phyloP scores from a whole-genome alignment of 2,888 invertebrate genomes.

The Ditula angustiorana region DNA sequence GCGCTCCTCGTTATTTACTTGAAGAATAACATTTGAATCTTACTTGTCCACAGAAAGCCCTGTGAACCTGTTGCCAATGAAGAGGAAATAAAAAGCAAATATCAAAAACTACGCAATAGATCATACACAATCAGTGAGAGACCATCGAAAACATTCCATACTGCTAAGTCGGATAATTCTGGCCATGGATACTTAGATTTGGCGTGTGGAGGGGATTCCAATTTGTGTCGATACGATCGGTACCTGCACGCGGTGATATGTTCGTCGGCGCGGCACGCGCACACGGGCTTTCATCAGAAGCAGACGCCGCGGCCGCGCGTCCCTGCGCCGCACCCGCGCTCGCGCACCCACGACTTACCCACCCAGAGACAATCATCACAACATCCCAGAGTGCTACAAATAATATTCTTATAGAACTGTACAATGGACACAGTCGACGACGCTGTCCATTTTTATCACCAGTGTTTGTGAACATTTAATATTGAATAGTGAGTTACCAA shows the following conservation, averaged over 20 bases:
- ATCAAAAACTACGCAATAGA: slow-evolving; percentile 77
- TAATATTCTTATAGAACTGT: slow-evolving; percentile 81
- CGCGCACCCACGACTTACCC: slow-evolving; percentile 75
- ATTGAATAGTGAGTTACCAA: slow-evolving; percentile 66
- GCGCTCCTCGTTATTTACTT: too few species aligned
- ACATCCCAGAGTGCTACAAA: slow-evolving; percentile 75
- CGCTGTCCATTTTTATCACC: slow-evolving; percentile 57
- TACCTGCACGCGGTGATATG: slow-evolving; percentile 88
- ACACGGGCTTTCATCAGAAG: slow-evolving; percentile 79
- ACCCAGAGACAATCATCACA: slow-evolving; percentile 55
- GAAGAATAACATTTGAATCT: not conserved
- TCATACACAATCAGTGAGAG: slow-evolving; percentile 83
- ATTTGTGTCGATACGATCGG: slow-evolving; percentile 85
- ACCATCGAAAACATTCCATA: slow-evolving; percentile 73
- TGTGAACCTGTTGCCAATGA: slow-evolving; percentile 70
- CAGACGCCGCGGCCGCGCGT: slow-evolving; percentile 59
- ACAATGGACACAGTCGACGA: slow-evolving; percentile 56
- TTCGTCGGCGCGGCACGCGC: slow-evolving; percentile 79
- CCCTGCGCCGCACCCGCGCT: slow-evolving; percentile 58
- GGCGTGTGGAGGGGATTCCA: slow-evolving; percentile 85
- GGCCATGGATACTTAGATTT: slow-evolving; percentile 86
- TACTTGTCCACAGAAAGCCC: slow-evolving; percentile 84
- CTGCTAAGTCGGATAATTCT: slow-evolving; percentile 67
- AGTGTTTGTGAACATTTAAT: slow-evolving; percentile 38
- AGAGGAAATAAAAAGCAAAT: slow-evolving; percentile 70